Evolutionary conservation across 2,797 vertebrate species (phyloP).

Genomic region (Alca torda): DNA sequence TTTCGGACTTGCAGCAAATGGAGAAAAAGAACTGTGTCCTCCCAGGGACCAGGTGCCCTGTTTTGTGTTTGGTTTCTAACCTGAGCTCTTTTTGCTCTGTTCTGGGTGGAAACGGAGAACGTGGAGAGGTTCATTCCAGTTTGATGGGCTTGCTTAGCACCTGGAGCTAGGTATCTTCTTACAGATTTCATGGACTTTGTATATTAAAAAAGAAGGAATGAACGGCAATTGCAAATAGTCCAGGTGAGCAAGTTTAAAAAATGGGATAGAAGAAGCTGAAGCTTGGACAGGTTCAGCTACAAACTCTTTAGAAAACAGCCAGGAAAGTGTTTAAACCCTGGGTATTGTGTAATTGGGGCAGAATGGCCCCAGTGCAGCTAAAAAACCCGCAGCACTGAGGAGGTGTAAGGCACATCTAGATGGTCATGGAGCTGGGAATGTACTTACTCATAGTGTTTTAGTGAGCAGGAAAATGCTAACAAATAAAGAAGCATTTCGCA

Average conservation of each 20-base stretch:
- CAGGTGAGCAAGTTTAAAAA: background rate
- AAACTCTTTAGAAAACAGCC: background rate
- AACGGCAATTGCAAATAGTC: background rate
- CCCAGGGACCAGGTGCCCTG: background rate
- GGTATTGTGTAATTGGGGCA: background rate
- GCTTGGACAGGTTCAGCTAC: background rate
- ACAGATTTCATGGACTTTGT: background rate
- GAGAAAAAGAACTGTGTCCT: background rate
- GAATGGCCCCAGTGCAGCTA: background rate
- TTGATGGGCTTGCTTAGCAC: background rate
- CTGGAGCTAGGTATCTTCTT: background rate
- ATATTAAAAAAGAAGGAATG: background rate
- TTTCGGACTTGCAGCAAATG: background rate
- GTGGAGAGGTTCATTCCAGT: background rate
- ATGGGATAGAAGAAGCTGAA: background rate
- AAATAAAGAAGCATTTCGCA: background rate
- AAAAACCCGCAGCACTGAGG: fast-evolving
- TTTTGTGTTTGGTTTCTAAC: background rate
- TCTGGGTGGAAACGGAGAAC: background rate
- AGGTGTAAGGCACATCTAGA: background rate
- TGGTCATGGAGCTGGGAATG: background rate
- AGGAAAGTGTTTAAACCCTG: background rate
- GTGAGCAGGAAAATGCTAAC: background rate
- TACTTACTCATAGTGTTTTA: background rate
- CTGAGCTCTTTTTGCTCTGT: background rate